Evolutionary conservation across 2,888 invertebrate species (phyloP), one percentile per base, ranked within the genome.

Genomic region (Elmis aenea): DNA sequence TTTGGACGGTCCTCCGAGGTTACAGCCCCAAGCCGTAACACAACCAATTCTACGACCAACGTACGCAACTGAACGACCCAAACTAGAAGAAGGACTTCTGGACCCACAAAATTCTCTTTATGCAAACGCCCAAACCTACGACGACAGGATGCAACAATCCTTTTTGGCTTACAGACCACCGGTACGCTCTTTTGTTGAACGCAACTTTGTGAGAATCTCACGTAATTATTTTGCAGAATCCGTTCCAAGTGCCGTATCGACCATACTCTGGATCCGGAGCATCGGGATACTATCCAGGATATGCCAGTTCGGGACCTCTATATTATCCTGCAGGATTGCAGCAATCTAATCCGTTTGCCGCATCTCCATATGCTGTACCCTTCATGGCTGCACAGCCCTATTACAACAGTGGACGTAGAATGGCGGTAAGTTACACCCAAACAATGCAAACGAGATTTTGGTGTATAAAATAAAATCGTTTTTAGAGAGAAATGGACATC

Each of bases 401-500:
- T 43, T 62, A 52, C 42, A 57, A 30, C 40, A 69, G 64, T 1
- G 64, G 62, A 10, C 73, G 65, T 44, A 67, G 77, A 50, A 73
- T 74, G 65, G 74, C 77, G 58, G 78, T 79, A 57, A 72, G 76
- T 67, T 6, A 10, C 24, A 26, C 5, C 18, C 18, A 8, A 8
- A 18, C 18, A 5, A 5, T 8, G 8, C 5, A 6, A 18, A 18
- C 18, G n/a, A n/a, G n/a, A n/a, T n/a, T n/a, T n/a, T n/a, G n/a
- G n/a, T n/a, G n/a, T n/a, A n/a, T n/a, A n/a, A n/a, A n/a, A n/a
- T n/a, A n/a, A n/a, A n/a, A n/a, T n/a, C n/a, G 34, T 39, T 57
- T 64, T 24, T 61, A 80, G 79, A 72, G 80, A 23, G 74, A 79
- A 38, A 67, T 80, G 60, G 78, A 79, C 47, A 64, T 79, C 4